phyloP scores from a whole-genome alignment of 2,888 invertebrate genomes.

The Drosophila emarginata region DNA sequence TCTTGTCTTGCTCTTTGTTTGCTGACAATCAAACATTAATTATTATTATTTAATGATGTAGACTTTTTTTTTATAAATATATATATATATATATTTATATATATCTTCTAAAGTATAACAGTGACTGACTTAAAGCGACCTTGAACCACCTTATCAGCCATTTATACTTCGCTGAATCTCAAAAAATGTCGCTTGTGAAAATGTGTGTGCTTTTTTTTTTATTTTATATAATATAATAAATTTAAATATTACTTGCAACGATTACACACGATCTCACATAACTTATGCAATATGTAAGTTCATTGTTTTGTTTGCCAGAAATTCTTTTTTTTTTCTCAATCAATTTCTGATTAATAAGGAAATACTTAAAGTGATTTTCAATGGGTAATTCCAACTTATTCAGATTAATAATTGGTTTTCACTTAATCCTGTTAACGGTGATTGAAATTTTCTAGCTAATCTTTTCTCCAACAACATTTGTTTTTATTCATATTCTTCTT shows the following conservation, averaged over 20 bases:
- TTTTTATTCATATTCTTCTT: neutral
- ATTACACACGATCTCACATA: slow-evolving; percentile 28
- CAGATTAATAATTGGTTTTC: neutral
- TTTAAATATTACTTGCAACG: slow-evolving; percentile 13
- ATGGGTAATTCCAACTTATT: slow-evolving; percentile 19
- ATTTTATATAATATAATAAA: slow-evolving; percentile 5
- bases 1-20: slow-evolving; percentile 8
- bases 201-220: slow-evolving; percentile 20
- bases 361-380: slow-evolving; percentile 30
- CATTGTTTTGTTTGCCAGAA: slow-evolving; percentile 23
- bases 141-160: slow-evolving; percentile 13
- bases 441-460: slow-evolving; percentile 10
- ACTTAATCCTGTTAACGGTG: slow-evolving; percentile 26
- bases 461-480: neutral
- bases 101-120: neutral
- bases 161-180: slow-evolving; percentile 25
- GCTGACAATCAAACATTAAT: slow-evolving; percentile 29
- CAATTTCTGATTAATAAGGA: slow-evolving; percentile 34
- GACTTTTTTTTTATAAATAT: neutral
- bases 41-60: slow-evolving; percentile 16
- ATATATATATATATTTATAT: too few relatives aligned
- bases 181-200: slow-evolving; percentile 27
- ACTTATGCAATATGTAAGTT: slow-evolving; percentile 14
- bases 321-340: neutral
- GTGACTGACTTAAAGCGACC: neutral